phyloP scores from a whole-genome alignment of 2,797 vertebrate species.

The Jordanella pulchra region DNA sequence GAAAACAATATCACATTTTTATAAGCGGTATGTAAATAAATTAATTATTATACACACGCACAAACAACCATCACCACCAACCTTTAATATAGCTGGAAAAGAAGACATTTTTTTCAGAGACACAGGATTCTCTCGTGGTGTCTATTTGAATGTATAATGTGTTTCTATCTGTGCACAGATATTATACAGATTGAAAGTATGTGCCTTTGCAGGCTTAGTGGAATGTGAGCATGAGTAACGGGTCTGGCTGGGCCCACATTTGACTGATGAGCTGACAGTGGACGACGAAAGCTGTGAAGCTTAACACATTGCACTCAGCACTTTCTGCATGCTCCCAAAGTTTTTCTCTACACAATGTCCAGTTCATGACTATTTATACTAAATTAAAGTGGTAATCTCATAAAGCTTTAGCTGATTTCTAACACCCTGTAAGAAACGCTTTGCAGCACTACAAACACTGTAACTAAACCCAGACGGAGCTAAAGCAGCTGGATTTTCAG shows the following conservation, averaged over 20 bases:
- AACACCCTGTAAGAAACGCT: slow-evolving; percentile 50
- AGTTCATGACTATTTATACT: slow-evolving; percentile 30
- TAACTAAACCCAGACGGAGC: slow-evolving; percentile 61
- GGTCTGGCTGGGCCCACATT: slow-evolving; percentile 52
- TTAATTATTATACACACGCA: too few species aligned
- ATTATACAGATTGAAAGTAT: slow-evolving; percentile 34
- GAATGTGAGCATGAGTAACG: slow-evolving; percentile 62
- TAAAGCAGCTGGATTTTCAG: slow-evolving; percentile 52
- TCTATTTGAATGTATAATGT: slow-evolving; percentile 17
- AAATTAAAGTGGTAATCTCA: slow-evolving; percentile 45
- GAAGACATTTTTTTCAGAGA: slow-evolving; percentile 37
- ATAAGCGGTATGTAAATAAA: not conserved
- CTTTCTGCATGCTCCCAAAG: slow-evolving; percentile 40
- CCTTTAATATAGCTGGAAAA: slow-evolving; percentile 28
- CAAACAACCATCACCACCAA: too few species aligned
- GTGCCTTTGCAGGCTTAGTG: slow-evolving; percentile 29
- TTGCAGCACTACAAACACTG: slow-evolving; percentile 31
- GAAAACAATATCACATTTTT: not conserved
- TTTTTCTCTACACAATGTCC: slow-evolving; percentile 34
- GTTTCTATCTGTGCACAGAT: slow-evolving; percentile 27
- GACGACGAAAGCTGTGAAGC: slow-evolving; percentile 47
- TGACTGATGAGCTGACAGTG: slow-evolving; percentile 64
- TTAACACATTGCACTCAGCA: slow-evolving; percentile 42
- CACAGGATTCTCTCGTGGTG: slow-evolving; percentile 22
- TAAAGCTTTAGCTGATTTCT: slow-evolving; percentile 50